Conservation (phyloP, 2,797 vertebrate genomes). For the Margarornis squamiger region DNA sequence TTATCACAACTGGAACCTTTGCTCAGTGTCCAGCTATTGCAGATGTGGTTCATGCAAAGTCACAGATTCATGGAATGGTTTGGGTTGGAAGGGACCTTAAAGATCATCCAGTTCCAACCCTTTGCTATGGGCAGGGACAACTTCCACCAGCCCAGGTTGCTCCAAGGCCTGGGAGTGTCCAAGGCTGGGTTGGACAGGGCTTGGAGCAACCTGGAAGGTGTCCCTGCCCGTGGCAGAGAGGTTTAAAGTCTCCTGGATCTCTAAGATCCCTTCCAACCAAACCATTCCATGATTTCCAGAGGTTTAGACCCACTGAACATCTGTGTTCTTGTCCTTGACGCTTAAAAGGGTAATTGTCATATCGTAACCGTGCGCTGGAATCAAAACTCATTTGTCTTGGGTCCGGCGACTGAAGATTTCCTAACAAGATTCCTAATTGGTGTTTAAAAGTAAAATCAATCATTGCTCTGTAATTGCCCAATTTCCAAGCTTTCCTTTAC, state of each 20-base stretch:
- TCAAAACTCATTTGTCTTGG: constrained; percentile 40
- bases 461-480: constrained; percentile 25
- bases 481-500: constrained; percentile 44
- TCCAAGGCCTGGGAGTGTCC: not conserved
- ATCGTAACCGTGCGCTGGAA: not conserved
- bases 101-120: not conserved
- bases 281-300: not conserved
- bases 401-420: constrained; percentile 9
- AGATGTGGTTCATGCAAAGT: not conserved
- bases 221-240: not conserved
- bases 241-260: not conserved
- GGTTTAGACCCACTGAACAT: not conserved
- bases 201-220: not conserved
- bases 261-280: not conserved
- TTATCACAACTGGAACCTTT: accelerated
- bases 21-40: accelerated
- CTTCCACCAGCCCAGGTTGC: not conserved
- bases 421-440: constrained; percentile 27
- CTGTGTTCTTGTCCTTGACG: not conserved
- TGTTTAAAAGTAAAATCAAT: constrained; percentile 59
- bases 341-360: not conserved
- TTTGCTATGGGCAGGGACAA: not conserved
- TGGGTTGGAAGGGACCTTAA: not conserved
- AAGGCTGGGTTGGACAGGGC: not conserved
- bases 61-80: not conserved